These are phyloP conservation scores for Meliscaeva auricollis DNA, from an alignment of 2,888 invertebrate genomes.

Conservation along the genomic window DNA sequence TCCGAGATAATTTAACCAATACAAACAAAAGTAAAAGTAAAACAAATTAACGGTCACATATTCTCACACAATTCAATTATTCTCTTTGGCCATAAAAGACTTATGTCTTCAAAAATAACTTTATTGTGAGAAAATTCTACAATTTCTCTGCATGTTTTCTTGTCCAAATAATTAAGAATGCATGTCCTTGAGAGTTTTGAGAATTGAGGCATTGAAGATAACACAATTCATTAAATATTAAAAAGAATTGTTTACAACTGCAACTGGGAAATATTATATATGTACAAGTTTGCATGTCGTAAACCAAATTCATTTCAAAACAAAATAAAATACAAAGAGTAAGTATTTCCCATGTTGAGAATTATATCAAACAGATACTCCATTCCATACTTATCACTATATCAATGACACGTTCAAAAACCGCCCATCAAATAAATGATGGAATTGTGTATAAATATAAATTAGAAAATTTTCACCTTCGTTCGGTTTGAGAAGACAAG, in stretches of 20 bases:
- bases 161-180: conserved; percentile 49
- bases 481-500: not conserved
- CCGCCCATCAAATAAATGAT: conserved; percentile 26
- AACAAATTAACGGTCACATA: too few species aligned
- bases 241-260: too few species aligned
- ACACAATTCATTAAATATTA: not conserved
- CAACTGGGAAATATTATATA: not conserved
- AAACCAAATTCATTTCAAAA: conserved; percentile 16
- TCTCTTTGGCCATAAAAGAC: too few species aligned
- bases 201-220: not conserved
- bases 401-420: conserved; percentile 7
- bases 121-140: not conserved
- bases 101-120: too few species aligned
- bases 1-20: too few species aligned
- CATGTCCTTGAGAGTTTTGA: conserved; percentile 47
- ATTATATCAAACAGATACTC: conserved; percentile 66
- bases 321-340: conserved; percentile 14
- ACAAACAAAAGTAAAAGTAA: too few species aligned
- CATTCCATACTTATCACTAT: conserved; percentile 37
- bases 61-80: too few species aligned
- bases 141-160: not conserved
- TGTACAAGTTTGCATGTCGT: conserved; percentile 14
- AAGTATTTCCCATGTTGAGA: conserved; percentile 64
- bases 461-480: conserved; percentile 65
- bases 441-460: conserved; percentile 69